Evolutionary conservation across 2,113 vertebrate genomes (phyloP).

Genomic region (Enhydra lutris): DNA sequence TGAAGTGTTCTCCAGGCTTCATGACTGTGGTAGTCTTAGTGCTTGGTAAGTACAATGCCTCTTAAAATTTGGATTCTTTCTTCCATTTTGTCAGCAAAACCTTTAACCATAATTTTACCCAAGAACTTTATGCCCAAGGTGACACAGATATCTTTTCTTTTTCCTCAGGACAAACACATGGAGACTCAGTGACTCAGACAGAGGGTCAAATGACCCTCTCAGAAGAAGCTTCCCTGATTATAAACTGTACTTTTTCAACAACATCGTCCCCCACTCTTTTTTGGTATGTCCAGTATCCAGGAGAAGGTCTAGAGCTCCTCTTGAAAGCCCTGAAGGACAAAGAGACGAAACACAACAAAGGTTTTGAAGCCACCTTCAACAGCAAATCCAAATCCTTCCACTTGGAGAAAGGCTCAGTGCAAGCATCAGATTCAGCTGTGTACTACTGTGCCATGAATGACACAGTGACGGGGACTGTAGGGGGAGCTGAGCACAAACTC

Average conservation of each 20-base stretch:
- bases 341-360: neutral
- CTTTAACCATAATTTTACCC: neutral
- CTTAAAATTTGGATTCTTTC: neutral
- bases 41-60: slow-evolving; percentile 35
- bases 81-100: neutral
- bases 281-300: slow-evolving; percentile 59
- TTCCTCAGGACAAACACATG: too few relatives aligned
- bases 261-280: rapidly evolving
- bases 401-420: neutral
- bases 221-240: too few relatives aligned
- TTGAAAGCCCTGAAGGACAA: rapidly evolving
- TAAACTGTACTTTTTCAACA: slow-evolving; percentile 23
- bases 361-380: neutral
- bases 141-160: neutral
- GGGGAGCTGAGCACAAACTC: too few relatives aligned
- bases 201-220: too few relatives aligned
- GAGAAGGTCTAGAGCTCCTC: neutral
- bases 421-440: too few relatives aligned
- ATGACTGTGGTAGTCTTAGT: slow-evolving; percentile 12
- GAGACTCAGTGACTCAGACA: too few relatives aligned
- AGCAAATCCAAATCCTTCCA: neutral
- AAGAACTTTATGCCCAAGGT: neutral
- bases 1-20: neutral
- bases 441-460: too few relatives aligned
- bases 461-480: too few relatives aligned